Percentiles rank a stretch among this genome's conserved stretches.
These are phyloP conservation scores for Speoplatyrhinus poulsoni DNA, from an alignment of 2,113 vertebrate genomes.

Conservation along the genomic window DNA sequence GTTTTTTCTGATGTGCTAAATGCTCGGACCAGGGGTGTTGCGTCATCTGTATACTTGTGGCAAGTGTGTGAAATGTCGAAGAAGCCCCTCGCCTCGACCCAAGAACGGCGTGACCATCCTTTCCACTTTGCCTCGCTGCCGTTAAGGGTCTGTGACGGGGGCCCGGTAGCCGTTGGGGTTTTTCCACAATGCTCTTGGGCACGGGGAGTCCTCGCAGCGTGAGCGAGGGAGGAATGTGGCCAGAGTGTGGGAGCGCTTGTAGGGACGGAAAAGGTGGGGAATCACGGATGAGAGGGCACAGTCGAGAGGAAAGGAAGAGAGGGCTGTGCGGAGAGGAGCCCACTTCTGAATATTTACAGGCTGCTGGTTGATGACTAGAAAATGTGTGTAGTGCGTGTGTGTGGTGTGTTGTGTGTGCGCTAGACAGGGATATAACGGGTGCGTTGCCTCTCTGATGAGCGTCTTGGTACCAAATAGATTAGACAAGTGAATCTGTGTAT, in stretches of 20 bases:
- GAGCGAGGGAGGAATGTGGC: conserved; percentile 70
- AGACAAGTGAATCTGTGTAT: conserved; percentile 22
- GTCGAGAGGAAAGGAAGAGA: conserved; percentile 51
- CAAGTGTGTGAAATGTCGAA: conserved; percentile 4
- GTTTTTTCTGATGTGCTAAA: conserved; percentile 9
- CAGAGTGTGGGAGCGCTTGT: conserved; percentile 68
- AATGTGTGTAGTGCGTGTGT: conserved; percentile 1
- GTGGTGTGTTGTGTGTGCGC: background rate
- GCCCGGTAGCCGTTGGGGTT: conserved; percentile 53
- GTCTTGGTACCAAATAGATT: conserved; percentile 32
- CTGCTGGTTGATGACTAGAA: background rate
- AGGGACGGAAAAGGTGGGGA: conserved; percentile 56
- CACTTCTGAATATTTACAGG: conserved; percentile 21
- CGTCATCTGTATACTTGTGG: background rate
- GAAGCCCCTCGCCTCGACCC: conserved; percentile 16
- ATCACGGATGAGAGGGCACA: conserved; percentile 65
- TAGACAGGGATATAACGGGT: conserved; percentile 11
- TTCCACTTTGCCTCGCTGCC: conserved; percentile 39
- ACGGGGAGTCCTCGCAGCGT: conserved; percentile 73
- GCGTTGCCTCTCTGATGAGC: conserved; percentile 9
- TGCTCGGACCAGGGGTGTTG: conserved; percentile 1
- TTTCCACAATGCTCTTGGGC: conserved; percentile 74
- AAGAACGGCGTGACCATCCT: conserved; percentile 5
- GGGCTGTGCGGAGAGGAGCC: conserved; percentile 50
- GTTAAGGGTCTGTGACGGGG: conserved; percentile 36